phyloP scores from a whole-genome alignment of 2,888 invertebrate genomes.

The Rhagonycha lutea region DNA sequence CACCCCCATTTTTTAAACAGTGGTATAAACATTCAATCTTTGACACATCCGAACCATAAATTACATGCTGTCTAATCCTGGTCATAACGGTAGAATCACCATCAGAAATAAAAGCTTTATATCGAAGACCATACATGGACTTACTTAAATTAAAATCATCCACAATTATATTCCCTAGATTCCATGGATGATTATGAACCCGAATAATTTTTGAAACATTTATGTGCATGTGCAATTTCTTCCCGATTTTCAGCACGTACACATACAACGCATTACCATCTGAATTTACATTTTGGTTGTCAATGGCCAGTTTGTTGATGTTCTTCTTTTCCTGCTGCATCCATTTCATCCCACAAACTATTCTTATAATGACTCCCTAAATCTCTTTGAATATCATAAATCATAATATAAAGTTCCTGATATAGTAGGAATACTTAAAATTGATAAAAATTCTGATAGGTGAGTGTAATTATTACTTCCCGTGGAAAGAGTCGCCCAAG shows the following conservation, averaged over 20 bases:
- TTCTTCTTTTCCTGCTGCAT: slow-evolving; percentile 18
- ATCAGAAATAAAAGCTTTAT: background rate
- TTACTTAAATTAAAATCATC: slow-evolving; percentile 1
- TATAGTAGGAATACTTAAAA: background rate
- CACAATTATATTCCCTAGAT: background rate
- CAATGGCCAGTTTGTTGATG: slow-evolving; percentile 1
- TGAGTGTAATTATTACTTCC: slow-evolving; percentile 21
- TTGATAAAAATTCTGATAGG: slow-evolving; percentile 8
- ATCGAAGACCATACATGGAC: background rate
- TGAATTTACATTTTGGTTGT: slow-evolving; percentile 4
- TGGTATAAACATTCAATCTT: no score
- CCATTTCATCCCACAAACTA: background rate
- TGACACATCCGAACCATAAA: no score
- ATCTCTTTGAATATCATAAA: background rate
- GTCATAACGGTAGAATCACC: background rate
- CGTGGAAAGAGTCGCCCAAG: slow-evolving; percentile 23
- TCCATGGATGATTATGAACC: slow-evolving; percentile 6
- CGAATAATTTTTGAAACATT: slow-evolving; percentile 6
- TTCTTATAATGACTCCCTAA: background rate
- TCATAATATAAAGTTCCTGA: background rate
- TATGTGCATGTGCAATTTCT: background rate
- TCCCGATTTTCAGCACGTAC: background rate
- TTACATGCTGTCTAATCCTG: background rate
- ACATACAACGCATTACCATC: slow-evolving; percentile 9
- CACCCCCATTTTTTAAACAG: no score